A percentile compares a stretch with the other conserved stretches of the same genome.
These are phyloP conservation scores for Resseliella maxima DNA, from an alignment of 2,888 invertebrate genomes.

Conservation along the genomic window DNA sequence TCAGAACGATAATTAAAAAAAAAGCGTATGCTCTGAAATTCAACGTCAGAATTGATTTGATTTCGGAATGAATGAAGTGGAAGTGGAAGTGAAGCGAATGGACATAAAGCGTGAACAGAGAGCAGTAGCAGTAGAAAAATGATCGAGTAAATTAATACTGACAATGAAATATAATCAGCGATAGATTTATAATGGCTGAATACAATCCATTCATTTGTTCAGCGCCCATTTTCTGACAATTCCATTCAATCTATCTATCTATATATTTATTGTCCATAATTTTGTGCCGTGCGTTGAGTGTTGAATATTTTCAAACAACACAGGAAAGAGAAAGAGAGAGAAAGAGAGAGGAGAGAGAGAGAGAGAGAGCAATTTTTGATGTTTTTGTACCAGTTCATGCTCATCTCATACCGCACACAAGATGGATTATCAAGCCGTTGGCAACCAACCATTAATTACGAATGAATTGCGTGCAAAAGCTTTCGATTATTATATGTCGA, in stretches of 20 bases:
- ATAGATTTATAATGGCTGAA: neutral
- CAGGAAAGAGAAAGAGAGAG: too few species aligned
- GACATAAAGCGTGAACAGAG: neutral
- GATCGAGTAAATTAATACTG: constrained; percentile 38
- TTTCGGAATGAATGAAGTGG: neutral
- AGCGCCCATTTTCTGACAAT: neutral
- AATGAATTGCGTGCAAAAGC: neutral
- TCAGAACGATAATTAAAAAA: constrained; percentile 25
- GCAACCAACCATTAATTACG: constrained; percentile 8
- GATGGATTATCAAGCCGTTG: neutral
- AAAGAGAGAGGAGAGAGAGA: too few species aligned
- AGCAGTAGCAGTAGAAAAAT: neutral
- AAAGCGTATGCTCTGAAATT: neutral
- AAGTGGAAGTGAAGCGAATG: neutral
- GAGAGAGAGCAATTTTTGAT: too few species aligned
- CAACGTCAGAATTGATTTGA: neutral
- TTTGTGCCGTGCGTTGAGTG: neutral
- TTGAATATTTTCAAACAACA: neutral
- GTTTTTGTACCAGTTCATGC: too few species aligned
- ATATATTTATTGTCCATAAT: neutral
- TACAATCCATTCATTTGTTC: neutral
- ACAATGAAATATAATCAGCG: constrained; percentile 17
- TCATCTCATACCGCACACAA: neutral
- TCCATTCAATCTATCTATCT: constrained; percentile 4
- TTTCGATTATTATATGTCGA: constrained; percentile 1